Percentiles rank a stretch among this genome's conserved stretches.
Conservation (phyloP, 2,113 vertebrate species). For the Hipposideros armiger region DNA sequence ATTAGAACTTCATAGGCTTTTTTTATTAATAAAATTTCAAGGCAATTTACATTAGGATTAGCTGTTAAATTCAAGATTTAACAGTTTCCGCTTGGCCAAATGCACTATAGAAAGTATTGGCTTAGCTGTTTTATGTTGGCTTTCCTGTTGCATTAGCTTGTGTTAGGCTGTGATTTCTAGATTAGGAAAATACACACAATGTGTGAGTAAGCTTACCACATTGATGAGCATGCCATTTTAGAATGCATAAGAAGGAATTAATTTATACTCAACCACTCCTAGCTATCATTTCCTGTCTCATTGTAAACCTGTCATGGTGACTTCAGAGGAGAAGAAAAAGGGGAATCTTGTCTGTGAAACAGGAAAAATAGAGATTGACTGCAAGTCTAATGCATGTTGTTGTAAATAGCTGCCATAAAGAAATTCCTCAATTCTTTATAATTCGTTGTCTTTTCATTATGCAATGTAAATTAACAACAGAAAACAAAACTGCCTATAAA, state of each 20-base stretch:
- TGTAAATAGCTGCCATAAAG: background rate
- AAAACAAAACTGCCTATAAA: background rate
- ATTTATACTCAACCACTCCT: background rate
- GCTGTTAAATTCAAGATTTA: background rate
- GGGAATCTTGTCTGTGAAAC: background rate
- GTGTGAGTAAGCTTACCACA: background rate
- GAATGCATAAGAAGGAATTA: background rate
- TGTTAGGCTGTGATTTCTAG: background rate
- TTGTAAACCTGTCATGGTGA: background rate
- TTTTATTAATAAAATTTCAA: constrained; percentile 11
- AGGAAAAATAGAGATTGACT: background rate
- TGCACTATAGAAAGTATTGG: background rate
- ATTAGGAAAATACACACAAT: background rate
- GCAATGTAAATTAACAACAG: background rate
- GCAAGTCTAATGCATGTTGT: background rate
- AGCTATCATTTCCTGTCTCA: background rate
- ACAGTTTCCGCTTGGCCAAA: background rate
- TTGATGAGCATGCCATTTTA: background rate
- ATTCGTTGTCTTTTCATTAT: background rate
- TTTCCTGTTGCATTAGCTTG: background rate
- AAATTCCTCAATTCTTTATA: background rate
- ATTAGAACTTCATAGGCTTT: background rate
- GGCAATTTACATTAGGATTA: constrained; percentile 32
- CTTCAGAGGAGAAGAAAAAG: background rate
- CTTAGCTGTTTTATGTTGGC: background rate